Evolutionary conservation across 1,140 invertebrate species (phyloP).

Genomic region (Conus betulinus): DNA sequence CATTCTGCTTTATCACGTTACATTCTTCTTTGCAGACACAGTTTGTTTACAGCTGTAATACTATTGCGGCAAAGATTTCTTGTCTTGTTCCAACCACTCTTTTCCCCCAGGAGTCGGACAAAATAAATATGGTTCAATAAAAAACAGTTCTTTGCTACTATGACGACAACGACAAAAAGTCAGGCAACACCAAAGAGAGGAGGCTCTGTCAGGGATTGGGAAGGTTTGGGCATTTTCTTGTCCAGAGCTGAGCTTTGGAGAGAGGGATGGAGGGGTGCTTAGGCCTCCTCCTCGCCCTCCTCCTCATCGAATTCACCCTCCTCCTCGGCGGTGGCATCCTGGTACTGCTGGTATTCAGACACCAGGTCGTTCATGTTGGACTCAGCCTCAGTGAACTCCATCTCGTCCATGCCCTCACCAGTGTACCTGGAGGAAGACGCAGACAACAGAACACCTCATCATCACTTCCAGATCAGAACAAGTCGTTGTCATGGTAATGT

Average conservation of each 20-base stretch:
- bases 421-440: constrained; percentile 68
- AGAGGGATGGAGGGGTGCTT: background rate
- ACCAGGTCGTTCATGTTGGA: constrained; percentile 90
- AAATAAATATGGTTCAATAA: background rate
- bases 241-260: background rate
- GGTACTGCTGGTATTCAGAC: constrained; percentile 95
- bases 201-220: constrained; percentile 17
- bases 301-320: constrained; percentile 88
- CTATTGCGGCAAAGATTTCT: background rate
- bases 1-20: background rate
- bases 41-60: background rate
- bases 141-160: background rate
- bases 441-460: background rate
- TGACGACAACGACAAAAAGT: background rate
- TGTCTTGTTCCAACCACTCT: background rate
- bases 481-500: too few species aligned
- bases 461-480: too few species aligned
- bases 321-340: constrained; percentile 88
- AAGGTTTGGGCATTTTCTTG: background rate
- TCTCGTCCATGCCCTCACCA: constrained; percentile 73
- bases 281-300: constrained; percentile 83
- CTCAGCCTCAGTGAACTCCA: constrained; percentile 64
- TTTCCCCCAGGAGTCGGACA: background rate
- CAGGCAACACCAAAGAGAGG: background rate
- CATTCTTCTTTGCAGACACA: background rate